Percentiles rank a stretch among this genome's conserved stretches.
These are phyloP conservation scores for Pseudachorutes palmiensis DNA, from an alignment of 1,140 invertebrate genomes.

Conservation along the genomic window DNA sequence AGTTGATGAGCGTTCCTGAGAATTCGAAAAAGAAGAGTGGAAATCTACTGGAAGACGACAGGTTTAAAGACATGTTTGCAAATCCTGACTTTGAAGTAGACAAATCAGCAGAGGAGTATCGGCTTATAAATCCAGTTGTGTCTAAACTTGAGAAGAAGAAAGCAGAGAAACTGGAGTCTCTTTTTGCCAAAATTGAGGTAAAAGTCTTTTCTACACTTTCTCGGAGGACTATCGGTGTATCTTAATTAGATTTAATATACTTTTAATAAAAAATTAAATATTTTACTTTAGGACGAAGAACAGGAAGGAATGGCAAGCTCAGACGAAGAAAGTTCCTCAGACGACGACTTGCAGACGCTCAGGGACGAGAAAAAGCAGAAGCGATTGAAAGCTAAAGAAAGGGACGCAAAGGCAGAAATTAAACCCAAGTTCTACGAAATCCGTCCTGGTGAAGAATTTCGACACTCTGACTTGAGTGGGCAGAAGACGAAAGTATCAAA, in stretches of 20 bases:
- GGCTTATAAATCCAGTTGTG: constrained; percentile 78
- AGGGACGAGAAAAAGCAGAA: constrained; percentile 72
- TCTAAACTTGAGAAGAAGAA: constrained; percentile 65
- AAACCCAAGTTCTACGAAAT: constrained; percentile 56
- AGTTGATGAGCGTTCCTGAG: constrained; percentile 61
- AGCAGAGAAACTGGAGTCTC: constrained; percentile 49
- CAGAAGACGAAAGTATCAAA: constrained; percentile 44
- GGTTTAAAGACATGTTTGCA: constrained; percentile 81
- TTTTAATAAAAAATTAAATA: constrained; percentile 3
- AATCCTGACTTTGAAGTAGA: constrained; percentile 93
- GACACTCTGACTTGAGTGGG: constrained; percentile 44
- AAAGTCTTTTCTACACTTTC: constrained; percentile 4
- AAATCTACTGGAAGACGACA: constrained; percentile 69
- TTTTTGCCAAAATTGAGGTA: constrained; percentile 50
- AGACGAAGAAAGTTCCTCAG: constrained; percentile 49
- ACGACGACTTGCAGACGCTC: constrained; percentile 67
- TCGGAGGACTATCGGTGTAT: too few relatives aligned
- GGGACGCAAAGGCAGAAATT: constrained; percentile 34
- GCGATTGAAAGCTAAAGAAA: constrained; percentile 47
- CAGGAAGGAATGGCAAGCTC: constrained; percentile 44
- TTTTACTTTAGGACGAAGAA: constrained; percentile 36
- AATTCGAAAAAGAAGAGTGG: constrained; percentile 51
- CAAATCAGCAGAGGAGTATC: constrained; percentile 72
- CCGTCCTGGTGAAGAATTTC: constrained; percentile 54
- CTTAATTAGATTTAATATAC: constrained; percentile 17